Base-by-base conservation (phyloP, 1,140 invertebrate genomes). In the Drosophila fuyamai region DNA sequence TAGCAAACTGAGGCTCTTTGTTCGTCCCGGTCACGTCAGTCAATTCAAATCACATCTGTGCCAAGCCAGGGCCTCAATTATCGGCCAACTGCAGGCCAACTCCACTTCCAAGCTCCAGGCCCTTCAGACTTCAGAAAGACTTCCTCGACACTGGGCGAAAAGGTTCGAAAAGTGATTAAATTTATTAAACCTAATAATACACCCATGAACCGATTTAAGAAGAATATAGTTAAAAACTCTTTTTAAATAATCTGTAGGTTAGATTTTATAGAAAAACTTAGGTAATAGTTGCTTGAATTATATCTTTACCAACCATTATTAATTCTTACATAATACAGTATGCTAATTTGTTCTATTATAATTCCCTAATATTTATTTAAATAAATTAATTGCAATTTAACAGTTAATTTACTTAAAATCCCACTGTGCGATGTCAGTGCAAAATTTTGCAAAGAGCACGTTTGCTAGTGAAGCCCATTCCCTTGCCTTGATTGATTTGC, bases 401-500 rank as follows among this genome's bases (percentile, higher is more conserved):
- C 9, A 46, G 7, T 9, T 46, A 16, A 1, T 6, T 6, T 12
- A 4, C 1, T 35, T 12, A 14, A 5, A 10, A 13, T 9, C 8
- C 61, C 55, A 65, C 61, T 46, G 61, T 65, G 13, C 41, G 12
- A 16, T 35, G 12, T n/a, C 36, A 18, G 29, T 40, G 44, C 10
- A 35, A 41, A 63, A 35, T 18, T 47, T 32, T 12, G 16, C 27
- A 40, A 46, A 65, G 29, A 16, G 60, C 63, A 41, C 63, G 63
- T 67, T 65, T 23, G 57, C 59, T 35, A 63, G 63, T 63, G 44
- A 65, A 40, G 44, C 36, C 6, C 61, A 46, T n/a, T 38, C 35
- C 36, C 13, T 16, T 14, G 47, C 10, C 71, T 50, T 75, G 71
- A 80, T 75, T 80, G 78, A 80, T 80, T 80, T 80, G 78, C 78